Conservation (phyloP, 2,888 invertebrate species). For the Netelia melanura region DNA sequence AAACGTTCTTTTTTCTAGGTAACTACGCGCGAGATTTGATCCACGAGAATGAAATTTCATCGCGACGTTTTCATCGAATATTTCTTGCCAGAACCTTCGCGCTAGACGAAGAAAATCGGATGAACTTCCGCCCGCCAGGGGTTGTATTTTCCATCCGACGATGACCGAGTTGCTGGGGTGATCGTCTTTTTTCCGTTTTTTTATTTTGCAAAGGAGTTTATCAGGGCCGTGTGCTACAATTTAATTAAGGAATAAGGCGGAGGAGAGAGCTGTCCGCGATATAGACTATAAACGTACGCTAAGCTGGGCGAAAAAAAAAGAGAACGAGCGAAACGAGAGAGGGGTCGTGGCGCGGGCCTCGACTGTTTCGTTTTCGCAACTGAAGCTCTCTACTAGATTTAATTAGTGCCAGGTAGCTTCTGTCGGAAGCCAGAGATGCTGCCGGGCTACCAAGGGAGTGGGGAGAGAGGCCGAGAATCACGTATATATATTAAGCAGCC, state of each 20-base stretch:
- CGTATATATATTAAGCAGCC: constrained; percentile 21
- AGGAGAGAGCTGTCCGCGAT: constrained; percentile 8
- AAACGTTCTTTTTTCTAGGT: background rate
- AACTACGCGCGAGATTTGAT: background rate
- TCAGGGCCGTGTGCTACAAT: constrained; percentile 55
- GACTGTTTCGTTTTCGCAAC: constrained; percentile 65
- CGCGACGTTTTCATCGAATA: background rate
- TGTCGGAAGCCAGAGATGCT: constrained; percentile 61
- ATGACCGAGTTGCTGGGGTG: constrained; percentile 17
- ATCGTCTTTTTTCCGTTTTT: background rate
- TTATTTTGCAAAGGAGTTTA: constrained; percentile 54
- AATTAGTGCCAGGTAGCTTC: constrained; percentile 76
- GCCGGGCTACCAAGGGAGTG: constrained; percentile 44
- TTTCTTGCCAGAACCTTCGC: too few relatives aligned
- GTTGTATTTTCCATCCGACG: background rate
- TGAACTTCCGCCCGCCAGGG: background rate
- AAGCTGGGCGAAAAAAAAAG: constrained; percentile 41
- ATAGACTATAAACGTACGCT: constrained; percentile 59
- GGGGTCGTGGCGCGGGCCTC: constrained; percentile 32
- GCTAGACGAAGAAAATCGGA: background rate
- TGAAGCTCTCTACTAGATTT: constrained; percentile 73
- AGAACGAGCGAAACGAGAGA: constrained; percentile 5
- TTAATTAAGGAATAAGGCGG: constrained; percentile 77
- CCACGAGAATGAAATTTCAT: background rate
- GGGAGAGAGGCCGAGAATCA: constrained; percentile 42